These are phyloP conservation scores for Pristionchus arcanus DNA, from an alignment of 2,888 invertebrate species.

Conservation along the genomic window DNA sequence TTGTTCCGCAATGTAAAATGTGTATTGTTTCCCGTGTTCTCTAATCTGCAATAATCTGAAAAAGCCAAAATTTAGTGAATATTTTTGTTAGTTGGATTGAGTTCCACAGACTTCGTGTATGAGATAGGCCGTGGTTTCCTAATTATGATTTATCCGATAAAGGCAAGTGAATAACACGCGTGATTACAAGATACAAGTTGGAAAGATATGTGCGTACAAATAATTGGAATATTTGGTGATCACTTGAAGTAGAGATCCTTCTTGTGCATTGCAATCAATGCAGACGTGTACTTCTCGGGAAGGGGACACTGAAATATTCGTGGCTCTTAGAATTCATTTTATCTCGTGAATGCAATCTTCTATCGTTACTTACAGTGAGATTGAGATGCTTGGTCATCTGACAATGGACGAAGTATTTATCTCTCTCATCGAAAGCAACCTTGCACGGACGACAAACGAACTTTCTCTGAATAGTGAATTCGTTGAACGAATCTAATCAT, in stretches of 20 bases:
- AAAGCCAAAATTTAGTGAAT: too few relatives aligned
- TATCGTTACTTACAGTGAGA: background rate
- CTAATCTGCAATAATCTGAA: too few relatives aligned
- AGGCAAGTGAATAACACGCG: background rate
- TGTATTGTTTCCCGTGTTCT: too few relatives aligned
- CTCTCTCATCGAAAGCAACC: background rate
- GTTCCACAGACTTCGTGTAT: too few relatives aligned
- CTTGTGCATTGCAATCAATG: constrained; percentile 16
- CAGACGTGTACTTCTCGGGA: background rate
- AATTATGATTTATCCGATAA: background rate
- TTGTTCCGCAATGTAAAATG: too few relatives aligned
- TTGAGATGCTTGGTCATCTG: constrained; percentile 10
- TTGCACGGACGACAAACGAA: constrained; percentile 12
- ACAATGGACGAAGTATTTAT: constrained; percentile 3
- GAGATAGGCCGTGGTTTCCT: too few relatives aligned
- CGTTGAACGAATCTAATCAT: background rate
- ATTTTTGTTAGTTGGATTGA: too few relatives aligned
- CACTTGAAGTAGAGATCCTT: constrained; percentile 33
- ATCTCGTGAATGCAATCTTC: background rate
- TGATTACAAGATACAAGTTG: background rate
- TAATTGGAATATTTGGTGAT: background rate
- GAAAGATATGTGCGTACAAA: background rate
- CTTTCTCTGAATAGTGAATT: background rate
- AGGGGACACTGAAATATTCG: background rate
- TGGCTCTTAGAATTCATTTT: background rate